Base-by-base conservation (phyloP, 2,797 vertebrate species). In the Synaphobranchus kaupii region DNA sequence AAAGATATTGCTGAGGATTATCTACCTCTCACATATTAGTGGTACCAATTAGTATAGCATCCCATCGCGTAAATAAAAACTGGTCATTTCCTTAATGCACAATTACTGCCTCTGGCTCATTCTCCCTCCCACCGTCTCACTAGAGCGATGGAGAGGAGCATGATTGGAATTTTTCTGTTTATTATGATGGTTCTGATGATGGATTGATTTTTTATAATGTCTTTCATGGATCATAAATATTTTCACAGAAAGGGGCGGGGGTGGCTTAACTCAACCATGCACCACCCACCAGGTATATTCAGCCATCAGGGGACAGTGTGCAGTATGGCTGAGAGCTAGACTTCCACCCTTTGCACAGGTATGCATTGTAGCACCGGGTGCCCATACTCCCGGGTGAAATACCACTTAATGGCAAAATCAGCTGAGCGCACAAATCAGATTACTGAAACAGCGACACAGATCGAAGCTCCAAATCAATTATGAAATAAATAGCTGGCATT, bases 31-130 rank as follows among this genome's bases (percentile, higher is more conserved):
- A 78, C 39, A 78, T 34, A 78, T 90, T 86, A 73, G 66, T 89
- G 90, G 91, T 91, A 89, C 89, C 89, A 93, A 93, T 93, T 92
- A 94, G 89, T 78, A 87, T 88, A 10, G 87, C 88, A 90, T 91
- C 91, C 90, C 81, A 91, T 90, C 71, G 12, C 50, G 52, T 85
- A 89, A 88, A 68, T 28, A 22, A 68, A 68, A 63, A 1, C 0
- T 48, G 88, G 86, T 89, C 82, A n/a, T 92, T 90, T 90, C 60
- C 83, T 87, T 91, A 91, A 93, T 87, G 39, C 15, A 34, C 73
- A 78, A 78, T 78, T 47, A 47, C 34, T 7, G 73, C 39, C 3
- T 34, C 73, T 20, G 39, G 15, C 47, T 20, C 71, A 76, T 28
- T 76, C 73, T 78, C 39, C 34, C 73, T 47, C 15, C 13, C 12